A percentile compares a stretch with the other conserved stretches of the same genome.
Evolutionary conservation across 2,113 vertebrate genomes (phyloP).

Genomic region (Regulus satrapa): DNA sequence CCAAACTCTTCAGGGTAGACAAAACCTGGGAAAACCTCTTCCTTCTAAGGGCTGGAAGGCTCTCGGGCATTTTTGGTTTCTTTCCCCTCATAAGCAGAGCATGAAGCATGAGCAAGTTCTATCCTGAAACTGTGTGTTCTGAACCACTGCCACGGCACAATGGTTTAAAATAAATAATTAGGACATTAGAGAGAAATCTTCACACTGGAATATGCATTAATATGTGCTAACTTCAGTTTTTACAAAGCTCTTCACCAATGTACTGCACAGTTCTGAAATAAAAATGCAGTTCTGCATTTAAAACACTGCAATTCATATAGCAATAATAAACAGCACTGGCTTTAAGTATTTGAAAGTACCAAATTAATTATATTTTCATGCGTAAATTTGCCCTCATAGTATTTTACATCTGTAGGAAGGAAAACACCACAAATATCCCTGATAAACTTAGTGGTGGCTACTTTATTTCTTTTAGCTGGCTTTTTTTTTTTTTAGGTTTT

Average conservation of each 20-base stretch:
- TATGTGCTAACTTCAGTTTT: background rate
- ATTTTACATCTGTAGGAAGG: background rate
- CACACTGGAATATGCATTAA: background rate
- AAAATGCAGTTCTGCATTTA: background rate
- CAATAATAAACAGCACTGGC: background rate
- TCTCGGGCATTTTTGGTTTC: background rate
- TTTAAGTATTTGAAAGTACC: background rate
- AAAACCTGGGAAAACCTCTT: background rate
- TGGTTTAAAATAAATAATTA: background rate
- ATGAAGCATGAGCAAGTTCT: background rate
- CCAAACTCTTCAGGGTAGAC: background rate
- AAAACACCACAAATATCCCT: background rate
- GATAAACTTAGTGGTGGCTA: background rate
- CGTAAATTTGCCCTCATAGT: background rate
- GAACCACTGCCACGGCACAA: background rate
- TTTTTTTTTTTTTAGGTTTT: background rate
- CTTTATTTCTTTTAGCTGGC: background rate
- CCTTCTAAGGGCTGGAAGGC: background rate
- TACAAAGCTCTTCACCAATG: background rate
- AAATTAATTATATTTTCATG: background rate
- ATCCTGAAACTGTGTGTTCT: background rate
- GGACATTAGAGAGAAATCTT: background rate
- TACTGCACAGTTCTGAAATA: background rate
- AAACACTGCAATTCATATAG: background rate
- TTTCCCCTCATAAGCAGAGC: background rate